These are phyloP conservation scores for Sebastes oblongus DNA, from an alignment of 2,797 vertebrate species.

Conservation along the genomic window DNA sequence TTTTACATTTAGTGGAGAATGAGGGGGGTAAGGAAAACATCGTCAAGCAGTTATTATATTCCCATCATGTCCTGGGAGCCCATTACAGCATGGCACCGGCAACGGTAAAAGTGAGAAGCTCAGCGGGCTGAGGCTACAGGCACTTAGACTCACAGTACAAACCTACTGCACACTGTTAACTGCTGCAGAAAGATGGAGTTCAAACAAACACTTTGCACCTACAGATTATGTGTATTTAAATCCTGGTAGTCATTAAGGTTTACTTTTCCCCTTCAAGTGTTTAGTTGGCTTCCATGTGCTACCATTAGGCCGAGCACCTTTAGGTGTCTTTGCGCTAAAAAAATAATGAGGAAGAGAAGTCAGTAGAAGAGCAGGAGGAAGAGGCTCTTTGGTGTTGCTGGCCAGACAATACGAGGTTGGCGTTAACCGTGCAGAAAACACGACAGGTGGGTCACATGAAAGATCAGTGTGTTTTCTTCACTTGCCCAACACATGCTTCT, in stretches of 20 bases:
- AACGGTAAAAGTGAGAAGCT: conserved; percentile 69
- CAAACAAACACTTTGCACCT: conserved; percentile 57
- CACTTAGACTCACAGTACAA: conserved; percentile 36
- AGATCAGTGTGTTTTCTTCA: conserved; percentile 84
- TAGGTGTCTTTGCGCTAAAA: conserved; percentile 6
- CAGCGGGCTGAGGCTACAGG: conserved; percentile 47
- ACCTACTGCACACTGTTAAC: conserved; percentile 43
- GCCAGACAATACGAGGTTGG: conserved; percentile 82
- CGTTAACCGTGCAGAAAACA: conserved; percentile 85
- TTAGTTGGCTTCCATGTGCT: conserved; percentile 30
- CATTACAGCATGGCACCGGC: conserved; percentile 76
- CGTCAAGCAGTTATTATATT: conserved; percentile 78
- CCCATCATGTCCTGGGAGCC: conserved; percentile 80
- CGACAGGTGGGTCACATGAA: conserved; percentile 91
- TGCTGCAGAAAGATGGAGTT: conserved; percentile 49
- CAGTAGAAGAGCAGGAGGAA: not conserved
- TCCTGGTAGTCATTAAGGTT: conserved; percentile 41
- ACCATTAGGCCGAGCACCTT: not conserved
- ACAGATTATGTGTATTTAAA: conserved; percentile 54
- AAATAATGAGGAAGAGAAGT: not conserved
- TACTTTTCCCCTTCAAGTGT: conserved; percentile 30
- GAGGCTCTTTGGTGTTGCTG: conserved; percentile 35
- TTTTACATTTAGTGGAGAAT: conserved; percentile 68
- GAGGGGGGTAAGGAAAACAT: conserved; percentile 81
- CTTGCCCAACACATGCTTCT: conserved; percentile 86